Evolutionary conservation across 2,113 vertebrate species (phyloP).

Genomic region (Atlantisia rogersi): DNA sequence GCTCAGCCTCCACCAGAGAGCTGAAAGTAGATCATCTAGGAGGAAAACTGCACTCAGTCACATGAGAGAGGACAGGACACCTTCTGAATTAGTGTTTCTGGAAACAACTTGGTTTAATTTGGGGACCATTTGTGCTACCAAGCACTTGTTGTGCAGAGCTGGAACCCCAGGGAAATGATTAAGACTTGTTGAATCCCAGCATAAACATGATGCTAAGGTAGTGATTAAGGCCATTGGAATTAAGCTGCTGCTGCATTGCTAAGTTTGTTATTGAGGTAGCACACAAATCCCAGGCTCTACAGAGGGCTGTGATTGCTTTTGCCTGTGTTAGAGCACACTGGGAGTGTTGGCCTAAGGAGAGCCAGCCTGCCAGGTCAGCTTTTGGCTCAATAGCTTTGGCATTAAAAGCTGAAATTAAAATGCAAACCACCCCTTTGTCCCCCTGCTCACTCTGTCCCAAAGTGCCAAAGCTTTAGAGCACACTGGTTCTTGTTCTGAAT

Average conservation of each 20-base stretch:
- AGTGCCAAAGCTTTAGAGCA: background rate
- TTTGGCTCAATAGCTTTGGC: background rate
- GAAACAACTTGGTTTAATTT: background rate
- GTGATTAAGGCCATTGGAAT: slow-evolving; percentile 27
- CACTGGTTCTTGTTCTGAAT: background rate
- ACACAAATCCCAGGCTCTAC: background rate
- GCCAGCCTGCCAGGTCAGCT: background rate
- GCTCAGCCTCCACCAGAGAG: background rate
- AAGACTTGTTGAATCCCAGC: background rate
- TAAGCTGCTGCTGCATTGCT: background rate
- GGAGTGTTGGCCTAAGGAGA: background rate
- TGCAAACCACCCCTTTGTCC: background rate
- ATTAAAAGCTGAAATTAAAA: background rate
- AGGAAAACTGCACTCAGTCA: background rate
- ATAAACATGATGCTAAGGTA: background rate
- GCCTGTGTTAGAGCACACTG: background rate
- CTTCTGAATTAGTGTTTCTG: background rate
- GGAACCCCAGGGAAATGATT: background rate
- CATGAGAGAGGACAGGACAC: background rate
- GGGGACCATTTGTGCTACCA: background rate
- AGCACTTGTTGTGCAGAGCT: background rate
- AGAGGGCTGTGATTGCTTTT: background rate
- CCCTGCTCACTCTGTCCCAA: background rate
- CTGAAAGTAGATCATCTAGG: background rate
- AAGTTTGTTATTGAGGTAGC: background rate